Conservation (phyloP, 2,888 invertebrate genomes). For the Ophion ellenae region DNA sequence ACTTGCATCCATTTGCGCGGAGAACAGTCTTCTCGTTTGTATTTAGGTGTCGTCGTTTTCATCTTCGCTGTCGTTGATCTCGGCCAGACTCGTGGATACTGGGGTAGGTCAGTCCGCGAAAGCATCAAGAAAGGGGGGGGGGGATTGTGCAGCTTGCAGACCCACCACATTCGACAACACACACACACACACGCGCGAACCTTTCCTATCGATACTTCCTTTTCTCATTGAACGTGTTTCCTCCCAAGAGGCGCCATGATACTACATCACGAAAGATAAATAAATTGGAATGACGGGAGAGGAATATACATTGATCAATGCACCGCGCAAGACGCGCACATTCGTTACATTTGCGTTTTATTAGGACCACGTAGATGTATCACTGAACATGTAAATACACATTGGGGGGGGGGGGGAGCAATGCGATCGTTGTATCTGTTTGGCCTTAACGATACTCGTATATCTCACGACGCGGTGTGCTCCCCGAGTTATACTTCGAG, state of each 20-base stretch:
- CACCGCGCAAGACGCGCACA: background rate
- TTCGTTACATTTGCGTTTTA: constrained; percentile 16
- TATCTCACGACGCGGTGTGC: background rate
- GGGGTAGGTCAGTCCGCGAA: constrained; percentile 52
- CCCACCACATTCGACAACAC: constrained; percentile 8
- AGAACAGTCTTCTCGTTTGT: constrained; percentile 33
- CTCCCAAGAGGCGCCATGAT: constrained; percentile 2
- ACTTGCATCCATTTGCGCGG: constrained; percentile 65
- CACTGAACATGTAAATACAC: background rate
- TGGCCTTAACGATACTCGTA: background rate
- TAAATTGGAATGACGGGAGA: constrained; percentile 33
- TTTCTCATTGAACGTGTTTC: constrained; percentile 11
- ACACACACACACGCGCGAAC: background rate
- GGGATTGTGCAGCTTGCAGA: constrained; percentile 28
- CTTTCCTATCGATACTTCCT: constrained; percentile 20
- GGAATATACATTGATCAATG: constrained; percentile 18
- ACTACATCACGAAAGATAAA: constrained; percentile 27
- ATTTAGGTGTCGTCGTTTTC: constrained; percentile 29
- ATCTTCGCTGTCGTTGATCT: constrained; percentile 36
- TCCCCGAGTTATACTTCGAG: background rate
- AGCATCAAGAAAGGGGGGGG: background rate
- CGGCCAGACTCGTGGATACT: constrained; percentile 47
- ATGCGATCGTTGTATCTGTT: constrained; percentile 3
- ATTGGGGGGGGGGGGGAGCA: background rate
- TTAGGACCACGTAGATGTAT: background rate